Conservation (phyloP, 1,140 invertebrate species). For the Bilobella aurantiaca region DNA sequence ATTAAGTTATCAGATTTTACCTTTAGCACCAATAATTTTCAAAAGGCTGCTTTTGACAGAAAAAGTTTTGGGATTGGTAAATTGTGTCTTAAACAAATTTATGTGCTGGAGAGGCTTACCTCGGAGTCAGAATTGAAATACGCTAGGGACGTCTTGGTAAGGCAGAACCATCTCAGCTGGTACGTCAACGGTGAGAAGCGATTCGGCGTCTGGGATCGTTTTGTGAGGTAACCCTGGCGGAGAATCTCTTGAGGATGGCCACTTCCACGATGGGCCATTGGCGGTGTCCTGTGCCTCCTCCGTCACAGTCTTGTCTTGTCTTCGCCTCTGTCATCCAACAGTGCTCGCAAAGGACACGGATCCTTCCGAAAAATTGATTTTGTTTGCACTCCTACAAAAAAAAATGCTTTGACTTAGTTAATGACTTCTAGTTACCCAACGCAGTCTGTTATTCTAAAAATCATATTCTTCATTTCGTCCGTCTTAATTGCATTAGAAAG, state of each 20-base stretch:
- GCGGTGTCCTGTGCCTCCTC: constrained; percentile 10
- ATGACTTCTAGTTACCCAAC: too few species aligned
- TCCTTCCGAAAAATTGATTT: too few species aligned
- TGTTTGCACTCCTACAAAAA: too few species aligned
- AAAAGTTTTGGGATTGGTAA: background rate
- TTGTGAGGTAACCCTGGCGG: constrained; percentile 38
- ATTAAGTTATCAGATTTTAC: too few species aligned
- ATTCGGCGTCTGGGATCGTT: constrained; percentile 76
- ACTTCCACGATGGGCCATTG: constrained; percentile 29
- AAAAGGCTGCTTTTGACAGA: too few species aligned
- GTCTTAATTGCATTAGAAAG: too few species aligned
- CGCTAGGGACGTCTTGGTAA: constrained; percentile 58
- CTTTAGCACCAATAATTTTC: too few species aligned
- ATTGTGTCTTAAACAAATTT: background rate
- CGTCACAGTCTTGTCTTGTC: background rate
- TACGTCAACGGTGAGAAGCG: constrained; percentile 72
- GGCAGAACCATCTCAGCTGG: constrained; percentile 70
- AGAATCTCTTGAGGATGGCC: constrained; percentile 23
- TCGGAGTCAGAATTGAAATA: constrained; percentile 70
- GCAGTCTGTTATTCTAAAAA: too few species aligned
- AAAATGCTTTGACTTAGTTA: too few species aligned
- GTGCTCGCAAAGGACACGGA: background rate
- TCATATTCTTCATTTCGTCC: too few species aligned
- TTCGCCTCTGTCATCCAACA: background rate
- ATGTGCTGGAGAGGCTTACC: constrained; percentile 47